These are phyloP conservation scores for Trissolcus japonicus DNA, from an alignment of 2,888 invertebrate genomes.

Conservation along the genomic window DNA sequence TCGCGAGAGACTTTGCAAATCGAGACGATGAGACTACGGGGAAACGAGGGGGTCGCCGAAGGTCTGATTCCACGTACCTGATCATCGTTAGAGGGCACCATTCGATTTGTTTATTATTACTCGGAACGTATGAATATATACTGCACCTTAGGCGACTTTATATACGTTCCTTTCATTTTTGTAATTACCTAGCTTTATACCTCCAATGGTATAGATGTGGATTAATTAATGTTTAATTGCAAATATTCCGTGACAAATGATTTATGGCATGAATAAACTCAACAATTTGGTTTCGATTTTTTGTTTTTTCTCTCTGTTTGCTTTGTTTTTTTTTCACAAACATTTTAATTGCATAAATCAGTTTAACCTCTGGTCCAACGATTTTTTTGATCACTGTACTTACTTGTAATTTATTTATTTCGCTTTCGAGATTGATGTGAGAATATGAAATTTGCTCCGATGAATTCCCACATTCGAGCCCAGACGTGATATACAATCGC, in stretches of 20 bases:
- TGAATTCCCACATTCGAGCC: constrained; percentile 20
- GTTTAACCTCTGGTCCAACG: no score
- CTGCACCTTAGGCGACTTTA: constrained; percentile 28
- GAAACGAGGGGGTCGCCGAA: constrained; percentile 46
- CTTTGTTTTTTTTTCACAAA: no score
- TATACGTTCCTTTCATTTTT: constrained; percentile 38
- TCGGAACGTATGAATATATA: constrained; percentile 43
- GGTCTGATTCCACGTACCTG: constrained; percentile 57
- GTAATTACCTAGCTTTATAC: constrained; percentile 20
- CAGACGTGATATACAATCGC: constrained; percentile 17
- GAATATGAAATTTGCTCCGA: background rate
- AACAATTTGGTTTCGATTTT: background rate
- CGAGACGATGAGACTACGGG: constrained; percentile 40
- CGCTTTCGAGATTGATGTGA: background rate
- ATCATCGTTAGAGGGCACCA: constrained; percentile 56
- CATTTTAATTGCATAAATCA: no score
- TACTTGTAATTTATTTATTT: no score
- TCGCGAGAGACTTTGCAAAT: constrained; percentile 54
- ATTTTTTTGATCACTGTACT: no score
- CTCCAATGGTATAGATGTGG: constrained; percentile 7
- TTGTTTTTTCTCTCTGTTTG: no score
- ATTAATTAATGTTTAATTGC: constrained; percentile 16
- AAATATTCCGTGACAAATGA: constrained; percentile 7
- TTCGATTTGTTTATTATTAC: constrained; percentile 57
- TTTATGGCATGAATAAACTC: no score